Evolutionary conservation across 2,888 invertebrate species (phyloP), one percentile per base, ranked within the genome.

Genomic region (Cremastinae sp.): DNA sequence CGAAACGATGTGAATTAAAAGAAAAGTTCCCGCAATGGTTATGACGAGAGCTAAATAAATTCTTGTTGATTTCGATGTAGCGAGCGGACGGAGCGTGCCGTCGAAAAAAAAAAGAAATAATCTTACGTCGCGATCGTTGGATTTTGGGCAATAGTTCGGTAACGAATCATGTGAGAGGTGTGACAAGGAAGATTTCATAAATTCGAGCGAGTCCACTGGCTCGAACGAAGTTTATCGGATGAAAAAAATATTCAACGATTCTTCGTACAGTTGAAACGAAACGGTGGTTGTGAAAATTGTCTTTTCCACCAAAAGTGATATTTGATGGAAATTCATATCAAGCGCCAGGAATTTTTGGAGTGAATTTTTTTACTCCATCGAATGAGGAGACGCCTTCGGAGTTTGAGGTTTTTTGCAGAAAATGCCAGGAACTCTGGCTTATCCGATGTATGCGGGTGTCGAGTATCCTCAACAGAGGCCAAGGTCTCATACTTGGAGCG

Each of bases 401-500:
- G n/a, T 62, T 62, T 9, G n/a, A 2, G 16, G 18, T 62, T 14
- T 61, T 55, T 20, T 58, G 58, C 20, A 8, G n/a, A 84, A 76
- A 73, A 89, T 89, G 89, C 89, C 89, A 79, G 88, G 86, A 37
- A 88, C 89, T 37, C 79, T 88, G 78, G 88, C 87, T 16, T 88
- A 88, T 81, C 88, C 89, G 49, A 88, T 88, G 79, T 88, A 87
- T 71, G 88, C 86, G 18, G 87, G 86, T 41, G 86, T 88, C 37
- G 88, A 88, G 79, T 79, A 86, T 79, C 78, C 85, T 58, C 80
- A 81, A 4, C 83, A 81, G 16, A 85, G 89, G 78, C 83, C 82
- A 66, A 81, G 89, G 58, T 84, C 88, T 62, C 84, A 87, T 62
- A 85, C 86, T 3, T 89, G 88, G 87, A 85, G 81, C 69, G 77